Percentiles rank a stretch among this genome's conserved stretches.
Conservation (phyloP, 2,113 vertebrate species). For the Nesoenas mayeri region DNA sequence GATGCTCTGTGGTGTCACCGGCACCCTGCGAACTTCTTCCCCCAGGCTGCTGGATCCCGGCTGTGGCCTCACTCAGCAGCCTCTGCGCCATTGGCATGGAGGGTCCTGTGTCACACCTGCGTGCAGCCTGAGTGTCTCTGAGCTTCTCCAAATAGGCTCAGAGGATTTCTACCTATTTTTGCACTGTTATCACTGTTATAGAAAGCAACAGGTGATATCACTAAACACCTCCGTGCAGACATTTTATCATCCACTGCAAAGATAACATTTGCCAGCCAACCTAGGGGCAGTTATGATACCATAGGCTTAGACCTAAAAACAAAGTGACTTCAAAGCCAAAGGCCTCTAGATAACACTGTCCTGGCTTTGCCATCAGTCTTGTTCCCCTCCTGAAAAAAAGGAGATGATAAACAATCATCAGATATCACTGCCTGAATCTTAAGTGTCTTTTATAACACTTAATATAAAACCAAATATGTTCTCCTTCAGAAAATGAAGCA, state of each 20-base stretch:
- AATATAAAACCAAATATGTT: conserved; percentile 63
- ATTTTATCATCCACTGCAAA: neutral
- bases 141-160: neutral
- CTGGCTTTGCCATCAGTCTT: neutral
- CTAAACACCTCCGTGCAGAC: neutral
- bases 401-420: conserved; percentile 19
- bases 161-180: neutral
- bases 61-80: neutral
- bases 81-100: fast-evolving
- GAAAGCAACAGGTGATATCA: neutral
- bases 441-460: conserved; percentile 58
- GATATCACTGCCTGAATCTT: conserved; percentile 49
- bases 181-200: neutral
- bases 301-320: neutral
- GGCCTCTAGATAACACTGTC: neutral
- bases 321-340: neutral
- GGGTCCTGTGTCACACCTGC: neutral
- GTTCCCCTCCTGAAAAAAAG: neutral
- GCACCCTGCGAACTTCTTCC: fast-evolving
- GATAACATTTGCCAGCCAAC: neutral
- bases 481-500: conserved; percentile 66
- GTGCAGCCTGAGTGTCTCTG: neutral
- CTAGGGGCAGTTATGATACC: neutral
- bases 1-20: fast-evolving
- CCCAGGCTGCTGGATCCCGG: neutral